These are phyloP conservation scores for Muscidifurax raptorellus DNA, from an alignment of 1,140 invertebrate genomes.

Conservation along the genomic window DNA sequence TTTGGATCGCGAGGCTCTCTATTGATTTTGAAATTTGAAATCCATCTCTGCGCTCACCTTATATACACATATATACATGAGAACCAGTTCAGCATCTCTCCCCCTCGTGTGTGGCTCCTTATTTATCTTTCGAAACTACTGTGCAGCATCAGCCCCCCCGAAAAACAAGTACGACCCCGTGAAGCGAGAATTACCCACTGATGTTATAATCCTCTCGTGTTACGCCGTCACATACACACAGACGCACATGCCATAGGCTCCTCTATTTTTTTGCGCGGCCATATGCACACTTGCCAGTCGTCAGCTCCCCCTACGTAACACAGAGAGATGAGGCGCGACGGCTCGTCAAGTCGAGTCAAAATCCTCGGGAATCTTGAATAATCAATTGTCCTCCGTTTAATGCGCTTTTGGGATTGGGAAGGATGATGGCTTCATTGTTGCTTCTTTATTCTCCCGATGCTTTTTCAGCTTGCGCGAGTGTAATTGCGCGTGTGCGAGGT, in stretches of 20 bases:
- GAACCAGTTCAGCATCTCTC: not conserved
- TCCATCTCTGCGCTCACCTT: too few relatives aligned
- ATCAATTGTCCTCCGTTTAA: conserved; percentile 37
- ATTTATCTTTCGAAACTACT: conserved; percentile 52
- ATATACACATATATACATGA: too few relatives aligned
- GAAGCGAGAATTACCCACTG: conserved; percentile 69
- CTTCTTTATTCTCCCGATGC: not conserved
- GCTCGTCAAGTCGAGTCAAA: conserved; percentile 29
- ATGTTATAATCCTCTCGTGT: conserved; percentile 77
- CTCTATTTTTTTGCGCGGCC: conserved; percentile 31
- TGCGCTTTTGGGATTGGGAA: not conserved
- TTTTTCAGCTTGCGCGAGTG: not conserved
- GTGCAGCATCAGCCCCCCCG: conserved; percentile 67
- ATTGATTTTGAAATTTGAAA: too few relatives aligned
- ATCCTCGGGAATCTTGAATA: conserved; percentile 39
- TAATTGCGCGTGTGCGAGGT: not conserved
- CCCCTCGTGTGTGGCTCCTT: not conserved
- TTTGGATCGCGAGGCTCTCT: not conserved
- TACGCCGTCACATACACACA: conserved; percentile 71
- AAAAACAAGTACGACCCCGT: conserved; percentile 52
- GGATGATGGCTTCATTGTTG: not conserved
- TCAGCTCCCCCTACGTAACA: not conserved
- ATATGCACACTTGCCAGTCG: conserved; percentile 51
- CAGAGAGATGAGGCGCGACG: not conserved
- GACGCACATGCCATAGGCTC: not conserved